phyloP scores from a whole-genome alignment of 2,888 invertebrate genomes.

The Tuta absoluta region DNA sequence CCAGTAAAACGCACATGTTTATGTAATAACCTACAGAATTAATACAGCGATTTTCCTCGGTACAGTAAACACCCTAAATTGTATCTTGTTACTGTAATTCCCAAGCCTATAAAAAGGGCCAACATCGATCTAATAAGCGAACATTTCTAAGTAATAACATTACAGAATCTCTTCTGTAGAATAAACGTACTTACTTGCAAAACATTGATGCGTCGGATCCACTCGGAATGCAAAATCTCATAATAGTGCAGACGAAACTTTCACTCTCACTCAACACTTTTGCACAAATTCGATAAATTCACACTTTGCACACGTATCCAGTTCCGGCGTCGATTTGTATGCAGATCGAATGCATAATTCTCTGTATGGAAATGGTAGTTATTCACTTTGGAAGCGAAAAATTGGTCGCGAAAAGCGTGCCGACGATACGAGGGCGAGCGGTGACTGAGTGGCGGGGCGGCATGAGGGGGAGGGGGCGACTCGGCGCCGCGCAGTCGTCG shows the following conservation, averaged over 20 bases:
- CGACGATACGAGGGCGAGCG: slow-evolving; percentile 43
- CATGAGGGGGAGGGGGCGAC: slow-evolving; percentile 25
- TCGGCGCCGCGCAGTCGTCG: slow-evolving; percentile 59
- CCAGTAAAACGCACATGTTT: slow-evolving; percentile 2
- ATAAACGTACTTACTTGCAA: slow-evolving; percentile 42
- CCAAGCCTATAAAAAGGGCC: slow-evolving; percentile 12
- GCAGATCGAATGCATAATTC: not conserved
- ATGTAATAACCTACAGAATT: not conserved
- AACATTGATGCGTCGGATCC: slow-evolving; percentile 41
- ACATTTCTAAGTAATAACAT: slow-evolving; percentile 11
- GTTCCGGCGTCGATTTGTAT: not conserved
- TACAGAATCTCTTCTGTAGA: not conserved
- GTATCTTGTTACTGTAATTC: slow-evolving; percentile 19
- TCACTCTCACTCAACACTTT: slow-evolving; percentile 28
- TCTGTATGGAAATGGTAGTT: not conserved
- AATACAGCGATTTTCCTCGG: not conserved
- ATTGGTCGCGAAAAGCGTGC: slow-evolving; percentile 42
- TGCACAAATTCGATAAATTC: not conserved
- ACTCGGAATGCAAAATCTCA: slow-evolving; percentile 33
- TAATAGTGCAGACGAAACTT: slow-evolving; percentile 28
- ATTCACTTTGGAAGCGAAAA: slow-evolving; percentile 16
- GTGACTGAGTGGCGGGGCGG: slow-evolving; percentile 49
- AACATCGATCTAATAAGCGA: slow-evolving; percentile 1
- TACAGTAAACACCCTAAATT: slow-evolving; percentile 17
- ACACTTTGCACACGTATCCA: slow-evolving; percentile 1